These are phyloP conservation scores for Limnodromus scolopaceus DNA, from an alignment of 2,797 vertebrate species.

Conservation along the genomic window DNA sequence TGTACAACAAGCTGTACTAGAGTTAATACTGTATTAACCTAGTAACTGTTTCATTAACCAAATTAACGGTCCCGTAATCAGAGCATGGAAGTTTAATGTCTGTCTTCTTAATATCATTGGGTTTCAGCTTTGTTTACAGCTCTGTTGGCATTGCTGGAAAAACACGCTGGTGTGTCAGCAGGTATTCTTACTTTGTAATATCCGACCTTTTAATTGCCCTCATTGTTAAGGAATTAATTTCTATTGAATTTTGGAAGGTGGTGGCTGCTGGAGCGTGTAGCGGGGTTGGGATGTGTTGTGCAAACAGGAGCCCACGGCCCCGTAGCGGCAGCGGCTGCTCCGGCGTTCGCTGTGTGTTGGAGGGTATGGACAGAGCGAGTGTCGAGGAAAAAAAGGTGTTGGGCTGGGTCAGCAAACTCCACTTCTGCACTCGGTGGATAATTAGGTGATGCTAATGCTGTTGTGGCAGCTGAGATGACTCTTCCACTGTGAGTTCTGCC, in stretches of 20 bases:
- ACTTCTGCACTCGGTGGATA: background rate
- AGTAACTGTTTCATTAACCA: background rate
- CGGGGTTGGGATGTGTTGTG: slow-evolving; percentile 38
- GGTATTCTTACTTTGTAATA: background rate
- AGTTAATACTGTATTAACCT: background rate
- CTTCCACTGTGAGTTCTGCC: background rate
- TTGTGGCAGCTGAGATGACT: background rate
- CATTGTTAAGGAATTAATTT: slow-evolving; percentile 62
- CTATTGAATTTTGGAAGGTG: slow-evolving; percentile 22
- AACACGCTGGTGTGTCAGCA: background rate
- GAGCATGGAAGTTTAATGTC: background rate
- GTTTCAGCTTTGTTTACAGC: slow-evolving; percentile 10
- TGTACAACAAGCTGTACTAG: background rate
- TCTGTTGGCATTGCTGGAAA: background rate
- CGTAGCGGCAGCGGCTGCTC: background rate
- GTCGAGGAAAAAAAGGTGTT: background rate
- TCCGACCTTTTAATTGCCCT: slow-evolving; percentile 74
- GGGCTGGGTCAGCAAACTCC: slow-evolving; percentile 36
- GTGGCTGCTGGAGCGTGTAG: slow-evolving; percentile 64
- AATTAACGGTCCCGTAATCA: background rate
- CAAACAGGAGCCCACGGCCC: background rate
- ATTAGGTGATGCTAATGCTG: background rate
- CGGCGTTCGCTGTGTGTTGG: background rate
- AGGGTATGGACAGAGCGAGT: background rate
- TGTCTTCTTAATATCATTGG: background rate